phyloP scores from a whole-genome alignment of 2,888 invertebrate species.

The Ormia ochracea region DNA sequence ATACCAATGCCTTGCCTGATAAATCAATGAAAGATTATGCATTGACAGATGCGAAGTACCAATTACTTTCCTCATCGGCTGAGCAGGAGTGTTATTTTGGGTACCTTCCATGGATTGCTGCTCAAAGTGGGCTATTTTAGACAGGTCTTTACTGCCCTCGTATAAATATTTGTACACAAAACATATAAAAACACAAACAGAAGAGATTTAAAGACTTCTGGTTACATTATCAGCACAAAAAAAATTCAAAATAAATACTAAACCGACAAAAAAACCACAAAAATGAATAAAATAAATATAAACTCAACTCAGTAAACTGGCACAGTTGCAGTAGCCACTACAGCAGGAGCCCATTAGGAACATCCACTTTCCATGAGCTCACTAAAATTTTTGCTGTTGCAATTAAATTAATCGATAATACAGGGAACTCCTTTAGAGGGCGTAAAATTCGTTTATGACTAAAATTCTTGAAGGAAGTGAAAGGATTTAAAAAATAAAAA shows the following conservation, averaged over 20 bases:
- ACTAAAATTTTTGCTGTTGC: not conserved
- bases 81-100: no score
- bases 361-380: not conserved
- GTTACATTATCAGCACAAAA: slow-evolving; percentile 26
- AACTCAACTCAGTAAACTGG: no score
- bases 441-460: no score
- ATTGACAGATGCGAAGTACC: no score
- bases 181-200: slow-evolving; percentile 9
- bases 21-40: no score
- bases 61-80: no score
- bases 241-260: slow-evolving; percentile 14
- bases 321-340: slow-evolving; percentile 11
- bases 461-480: no score
- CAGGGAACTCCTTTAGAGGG: no score
- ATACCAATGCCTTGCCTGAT: no score
- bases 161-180: not conserved
- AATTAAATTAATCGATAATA: not conserved
- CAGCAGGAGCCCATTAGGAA: not conserved
- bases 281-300: slow-evolving; percentile 31
- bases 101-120: no score
- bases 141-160: not conserved
- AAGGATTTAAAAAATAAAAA: no score
- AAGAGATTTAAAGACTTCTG: slow-evolving; percentile 58
- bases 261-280: not conserved
- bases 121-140: no score